Evolutionary conservation across 1,140 invertebrate genomes (phyloP).

Genomic region (Psix sp.): DNA sequence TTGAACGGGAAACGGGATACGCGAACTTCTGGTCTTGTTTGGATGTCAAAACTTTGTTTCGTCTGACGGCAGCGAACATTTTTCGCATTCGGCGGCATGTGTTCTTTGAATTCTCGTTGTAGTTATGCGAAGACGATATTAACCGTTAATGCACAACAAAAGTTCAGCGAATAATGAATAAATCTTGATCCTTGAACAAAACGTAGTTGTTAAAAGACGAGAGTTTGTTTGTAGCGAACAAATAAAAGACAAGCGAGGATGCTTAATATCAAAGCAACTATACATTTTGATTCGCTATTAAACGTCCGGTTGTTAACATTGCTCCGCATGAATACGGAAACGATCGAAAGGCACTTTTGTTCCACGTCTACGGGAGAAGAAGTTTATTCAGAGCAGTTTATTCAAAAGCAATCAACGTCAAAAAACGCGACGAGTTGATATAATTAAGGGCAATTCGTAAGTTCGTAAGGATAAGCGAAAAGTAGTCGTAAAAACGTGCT

Average conservation of each 20-base stretch:
- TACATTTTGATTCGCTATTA: too few species aligned
- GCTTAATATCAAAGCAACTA: not conserved
- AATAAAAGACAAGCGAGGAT: not conserved
- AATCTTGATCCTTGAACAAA: slow-evolving; percentile 8
- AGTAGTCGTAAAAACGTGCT: slow-evolving; percentile 8
- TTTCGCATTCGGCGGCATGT: not conserved
- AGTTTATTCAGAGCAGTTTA: slow-evolving; percentile 10
- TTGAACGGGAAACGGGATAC: not conserved
- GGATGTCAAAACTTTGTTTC: slow-evolving; percentile 7
- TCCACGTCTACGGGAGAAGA: too few species aligned
- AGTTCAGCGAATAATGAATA: slow-evolving; percentile 18
- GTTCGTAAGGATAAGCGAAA: not conserved
- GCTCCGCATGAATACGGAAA: too few species aligned
- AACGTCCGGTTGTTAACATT: too few species aligned
- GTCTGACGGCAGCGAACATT: slow-evolving; percentile 3
- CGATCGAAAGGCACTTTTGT: too few species aligned
- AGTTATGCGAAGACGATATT: slow-evolving; percentile 3
- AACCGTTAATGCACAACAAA: slow-evolving; percentile 26
- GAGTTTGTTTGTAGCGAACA: not conserved
- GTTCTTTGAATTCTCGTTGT: not conserved
- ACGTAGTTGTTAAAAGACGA: slow-evolving; percentile 5
- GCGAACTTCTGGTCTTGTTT: slow-evolving; percentile 15
- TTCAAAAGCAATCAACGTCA: slow-evolving; percentile 14
- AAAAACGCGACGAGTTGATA: slow-evolving; percentile 3
- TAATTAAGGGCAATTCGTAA: slow-evolving; percentile 24